phyloP scores from a whole-genome alignment of 1,140 invertebrate species.

The Tyrophagus putrescentiae region DNA sequence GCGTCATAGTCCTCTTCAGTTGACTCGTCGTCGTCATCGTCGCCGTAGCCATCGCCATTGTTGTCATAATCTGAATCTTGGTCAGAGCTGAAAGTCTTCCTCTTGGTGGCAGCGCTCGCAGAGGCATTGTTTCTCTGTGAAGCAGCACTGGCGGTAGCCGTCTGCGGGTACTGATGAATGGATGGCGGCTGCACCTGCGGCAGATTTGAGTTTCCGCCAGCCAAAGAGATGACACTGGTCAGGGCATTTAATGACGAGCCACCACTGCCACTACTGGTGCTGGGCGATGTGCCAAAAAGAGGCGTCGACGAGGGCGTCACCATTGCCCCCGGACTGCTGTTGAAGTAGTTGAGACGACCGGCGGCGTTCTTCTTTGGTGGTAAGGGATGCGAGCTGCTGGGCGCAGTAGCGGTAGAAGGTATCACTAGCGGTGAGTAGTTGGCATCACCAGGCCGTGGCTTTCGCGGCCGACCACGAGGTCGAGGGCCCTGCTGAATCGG shows the following conservation, averaged over 20 bases:
- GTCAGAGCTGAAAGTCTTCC: no score
- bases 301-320: no score
- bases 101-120: background rate
- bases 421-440: no score
- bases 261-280: background rate
- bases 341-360: no score
- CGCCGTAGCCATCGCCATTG: slow-evolving; percentile 4
- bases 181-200: background rate
- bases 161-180: background rate
- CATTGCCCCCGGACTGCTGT: no score
- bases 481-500: background rate
- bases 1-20: background rate
- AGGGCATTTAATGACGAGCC: background rate
- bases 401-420: no score
- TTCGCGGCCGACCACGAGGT: slow-evolving; percentile 16
- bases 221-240: background rate
- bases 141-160: background rate
- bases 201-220: background rate
- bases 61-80: background rate
- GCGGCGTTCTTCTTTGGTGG: no score
- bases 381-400: no score
- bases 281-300: background rate
- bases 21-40: background rate
- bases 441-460: background rate
- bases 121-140: background rate